phyloP scores from a whole-genome alignment of 1,140 invertebrate species.

The Drosophila kepulauana region DNA sequence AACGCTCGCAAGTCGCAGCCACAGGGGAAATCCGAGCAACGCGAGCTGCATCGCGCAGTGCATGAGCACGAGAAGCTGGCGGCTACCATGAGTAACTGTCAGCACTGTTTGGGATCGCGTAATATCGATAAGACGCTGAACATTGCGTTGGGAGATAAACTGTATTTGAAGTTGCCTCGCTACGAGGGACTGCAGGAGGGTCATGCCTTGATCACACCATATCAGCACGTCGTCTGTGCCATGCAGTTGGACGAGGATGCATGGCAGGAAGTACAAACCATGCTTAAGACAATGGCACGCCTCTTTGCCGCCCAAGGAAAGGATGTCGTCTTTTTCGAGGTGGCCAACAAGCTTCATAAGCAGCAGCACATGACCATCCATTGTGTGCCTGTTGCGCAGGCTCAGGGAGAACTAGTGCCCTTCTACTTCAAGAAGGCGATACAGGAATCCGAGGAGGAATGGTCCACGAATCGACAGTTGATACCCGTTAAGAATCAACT shows the following conservation, averaged over 20 bases:
- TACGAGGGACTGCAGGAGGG: slow-evolving; percentile 92
- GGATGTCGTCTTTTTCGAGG: slow-evolving; percentile 97
- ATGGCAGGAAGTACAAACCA: slow-evolving; percentile 93
- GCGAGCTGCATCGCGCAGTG: slow-evolving; percentile 90
- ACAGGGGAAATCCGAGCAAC: slow-evolving; percentile 86
- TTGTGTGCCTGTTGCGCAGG: slow-evolving; percentile 94
- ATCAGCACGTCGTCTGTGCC: slow-evolving; percentile 90
- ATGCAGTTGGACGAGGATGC: slow-evolving; percentile 96
- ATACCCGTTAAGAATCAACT: slow-evolving; percentile 88
- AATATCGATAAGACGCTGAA: slow-evolving; percentile 94
- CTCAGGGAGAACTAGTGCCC: slow-evolving; percentile 89
- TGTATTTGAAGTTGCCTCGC: slow-evolving; percentile 93
- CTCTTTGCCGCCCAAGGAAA: slow-evolving; percentile 91
- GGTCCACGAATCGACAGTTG: slow-evolving; percentile 98
- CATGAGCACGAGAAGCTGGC: slow-evolving; percentile 88
- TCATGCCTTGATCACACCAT: slow-evolving; percentile 95
- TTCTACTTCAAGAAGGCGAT: slow-evolving; percentile 99
- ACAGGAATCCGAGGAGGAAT: slow-evolving; percentile 96
- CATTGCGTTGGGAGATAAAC: slow-evolving; percentile 91
- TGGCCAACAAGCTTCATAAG: slow-evolving; percentile 89
- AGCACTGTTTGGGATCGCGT: slow-evolving; percentile 92
- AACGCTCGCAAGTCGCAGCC: slow-evolving; percentile 85
- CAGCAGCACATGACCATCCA: slow-evolving; percentile 95
- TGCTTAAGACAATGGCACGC: slow-evolving; percentile 90
- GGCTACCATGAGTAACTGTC: slow-evolving; percentile 90